These are phyloP conservation scores for Pangasius djambal DNA, from an alignment of 2,797 vertebrate species.

Conservation along the genomic window DNA sequence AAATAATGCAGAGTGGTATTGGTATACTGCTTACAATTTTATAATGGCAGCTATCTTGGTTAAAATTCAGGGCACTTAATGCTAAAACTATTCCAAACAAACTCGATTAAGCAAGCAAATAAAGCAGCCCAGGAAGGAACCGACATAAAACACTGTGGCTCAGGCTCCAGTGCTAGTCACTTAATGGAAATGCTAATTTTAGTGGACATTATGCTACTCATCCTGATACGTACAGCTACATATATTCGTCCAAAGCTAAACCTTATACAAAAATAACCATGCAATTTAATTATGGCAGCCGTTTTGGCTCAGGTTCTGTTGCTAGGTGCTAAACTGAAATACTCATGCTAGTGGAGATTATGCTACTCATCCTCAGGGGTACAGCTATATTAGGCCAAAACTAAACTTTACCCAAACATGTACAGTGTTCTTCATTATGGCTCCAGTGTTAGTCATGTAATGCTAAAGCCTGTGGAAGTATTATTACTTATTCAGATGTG, in stretches of 20 bases:
- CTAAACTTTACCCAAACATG: background rate
- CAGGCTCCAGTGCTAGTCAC: background rate
- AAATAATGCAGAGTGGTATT: background rate
- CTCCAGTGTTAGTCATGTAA: background rate
- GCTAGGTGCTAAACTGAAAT: background rate
- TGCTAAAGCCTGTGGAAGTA: background rate
- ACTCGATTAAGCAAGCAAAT: background rate
- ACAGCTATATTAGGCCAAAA: background rate
- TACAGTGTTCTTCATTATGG: background rate
- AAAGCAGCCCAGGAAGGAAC: background rate
- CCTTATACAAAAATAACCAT: background rate
- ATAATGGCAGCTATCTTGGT: background rate
- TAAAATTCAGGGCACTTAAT: background rate
- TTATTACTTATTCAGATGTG: background rate
- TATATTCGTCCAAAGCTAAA: background rate
- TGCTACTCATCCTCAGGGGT: background rate
- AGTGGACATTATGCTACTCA: background rate
- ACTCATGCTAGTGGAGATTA: background rate
- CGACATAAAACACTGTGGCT: background rate
- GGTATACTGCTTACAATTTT: too few species aligned
- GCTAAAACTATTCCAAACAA: background rate
- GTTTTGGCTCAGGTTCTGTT: background rate
- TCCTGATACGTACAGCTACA: background rate
- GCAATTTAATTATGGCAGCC: background rate
- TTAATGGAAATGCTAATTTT: background rate